These are phyloP conservation scores for Proales similis DNA, from an alignment of 1,140 invertebrate species.

Conservation along the genomic window DNA sequence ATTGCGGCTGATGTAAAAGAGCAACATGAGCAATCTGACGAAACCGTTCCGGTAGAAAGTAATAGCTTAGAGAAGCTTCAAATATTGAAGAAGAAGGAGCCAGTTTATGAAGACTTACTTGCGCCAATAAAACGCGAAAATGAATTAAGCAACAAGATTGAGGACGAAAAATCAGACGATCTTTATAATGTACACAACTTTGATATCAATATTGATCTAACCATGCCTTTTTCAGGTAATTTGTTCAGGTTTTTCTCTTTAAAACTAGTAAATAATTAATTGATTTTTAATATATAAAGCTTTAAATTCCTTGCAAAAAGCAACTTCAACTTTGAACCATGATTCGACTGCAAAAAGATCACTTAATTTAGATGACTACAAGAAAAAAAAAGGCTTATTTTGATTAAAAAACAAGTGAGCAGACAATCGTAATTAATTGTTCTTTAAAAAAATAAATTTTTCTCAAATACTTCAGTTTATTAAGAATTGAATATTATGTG, in stretches of 20 bases:
- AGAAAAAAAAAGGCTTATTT: constrained; percentile 30
- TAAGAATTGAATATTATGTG: no score
- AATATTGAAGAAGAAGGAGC: no score
- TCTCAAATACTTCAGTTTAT: no score
- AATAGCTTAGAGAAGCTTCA: no score
- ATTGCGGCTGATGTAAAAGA: no score
- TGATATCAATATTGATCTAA: constrained; percentile 19
- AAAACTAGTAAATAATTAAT: neutral
- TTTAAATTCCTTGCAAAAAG: neutral
- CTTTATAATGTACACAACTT: constrained; percentile 32
- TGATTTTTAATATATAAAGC: neutral
- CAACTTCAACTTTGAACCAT: neutral
- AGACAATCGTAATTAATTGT: no score
- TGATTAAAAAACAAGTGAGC: no score
- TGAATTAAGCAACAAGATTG: constrained; percentile 10
- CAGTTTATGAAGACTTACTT: constrained; percentile 1
- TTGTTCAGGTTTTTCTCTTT: no score
- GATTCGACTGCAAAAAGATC: constrained; percentile 6
- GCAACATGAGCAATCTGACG: no score
- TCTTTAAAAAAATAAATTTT: no score
- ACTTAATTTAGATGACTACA: constrained; percentile 34
- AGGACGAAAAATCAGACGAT: neutral
- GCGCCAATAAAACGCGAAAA: neutral
- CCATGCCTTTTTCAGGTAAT: neutral
- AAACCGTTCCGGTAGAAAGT: no score